phyloP scores from a whole-genome alignment of 2,797 vertebrate species.

The Xenentodon cancila region DNA sequence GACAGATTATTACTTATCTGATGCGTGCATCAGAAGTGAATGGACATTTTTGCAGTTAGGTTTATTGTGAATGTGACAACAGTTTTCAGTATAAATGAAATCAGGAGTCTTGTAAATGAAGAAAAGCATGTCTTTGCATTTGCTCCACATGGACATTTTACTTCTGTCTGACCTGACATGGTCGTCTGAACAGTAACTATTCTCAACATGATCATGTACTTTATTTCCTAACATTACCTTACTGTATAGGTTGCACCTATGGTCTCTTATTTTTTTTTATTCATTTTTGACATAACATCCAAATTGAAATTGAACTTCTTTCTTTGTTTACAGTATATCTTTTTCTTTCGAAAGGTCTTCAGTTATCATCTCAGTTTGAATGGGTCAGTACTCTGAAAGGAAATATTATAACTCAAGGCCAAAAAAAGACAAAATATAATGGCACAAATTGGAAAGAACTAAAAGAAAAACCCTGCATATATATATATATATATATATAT shows the following conservation, averaged over 20 bases:
- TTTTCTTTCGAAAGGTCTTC: slow-evolving; percentile 15
- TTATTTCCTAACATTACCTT: slow-evolving; percentile 52
- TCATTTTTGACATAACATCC: slow-evolving; percentile 34
- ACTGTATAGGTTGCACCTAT: slow-evolving; percentile 42
- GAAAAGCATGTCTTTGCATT: slow-evolving; percentile 75
- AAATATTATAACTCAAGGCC: slow-evolving; percentile 40
- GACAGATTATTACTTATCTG: slow-evolving; percentile 71
- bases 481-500: slow-evolving; percentile 14
- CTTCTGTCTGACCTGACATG: slow-evolving; percentile 58
- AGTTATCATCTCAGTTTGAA: slow-evolving; percentile 38
- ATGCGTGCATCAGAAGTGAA: slow-evolving; percentile 64
- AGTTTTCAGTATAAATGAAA: slow-evolving; percentile 70
- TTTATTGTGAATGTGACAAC: slow-evolving; percentile 75
- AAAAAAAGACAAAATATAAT: slow-evolving; percentile 8
- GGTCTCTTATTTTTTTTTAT: slow-evolving; percentile 24
- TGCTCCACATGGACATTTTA: slow-evolving; percentile 61
- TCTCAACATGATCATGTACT: slow-evolving; percentile 55
- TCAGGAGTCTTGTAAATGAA: slow-evolving; percentile 76
- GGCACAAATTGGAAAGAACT: slow-evolving; percentile 28
- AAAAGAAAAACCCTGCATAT: slow-evolving; percentile 20
- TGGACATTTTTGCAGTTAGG: slow-evolving; percentile 70
- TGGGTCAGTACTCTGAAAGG: slow-evolving; percentile 48
- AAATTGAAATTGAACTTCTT: slow-evolving; percentile 13
- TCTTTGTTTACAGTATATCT: slow-evolving; percentile 22
- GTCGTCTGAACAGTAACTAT: slow-evolving; percentile 59